Evolutionary conservation across 2,113 vertebrate species (phyloP), one percentile per base, ranked within the genome.

Genomic region (Hydrochoerus hydrochaeris): DNA sequence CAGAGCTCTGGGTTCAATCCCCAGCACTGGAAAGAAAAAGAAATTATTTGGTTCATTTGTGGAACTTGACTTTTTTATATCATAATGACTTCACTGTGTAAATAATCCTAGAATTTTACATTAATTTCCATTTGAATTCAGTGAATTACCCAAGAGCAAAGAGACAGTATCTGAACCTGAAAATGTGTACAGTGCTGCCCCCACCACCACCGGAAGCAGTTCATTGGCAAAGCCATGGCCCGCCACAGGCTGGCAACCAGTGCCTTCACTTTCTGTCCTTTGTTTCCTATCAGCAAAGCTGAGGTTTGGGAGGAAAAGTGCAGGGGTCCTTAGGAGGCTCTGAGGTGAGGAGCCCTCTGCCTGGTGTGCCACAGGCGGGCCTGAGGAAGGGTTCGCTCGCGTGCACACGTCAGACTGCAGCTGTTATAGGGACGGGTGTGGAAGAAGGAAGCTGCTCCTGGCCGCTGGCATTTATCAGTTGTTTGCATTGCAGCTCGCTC

Each of bases 401-500:
- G 11, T 0, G 4, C 62, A 2, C 5, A 3, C 49, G 13, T 32
- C 38, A 35, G 22, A 32, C 22, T 38, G 7, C 38, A 17, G 0
- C 44, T 35, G 20, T 30, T 12, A 1, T 85, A 3, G 14, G 46
- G 24, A 12, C 30, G 28, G 85, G 62, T 24, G 32, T 65, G 92
- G 67, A 35, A 3, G 49, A 38, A 94, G 91, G 41, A 90, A 60
- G 73, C 38, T 7, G 26, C 81, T 81, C 28, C 90, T 30, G 60
- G 87, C 30, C 58, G 2, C 84, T 95, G 71, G 46, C 62, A 3
- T 80, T 94, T 4, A 62, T 62, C n/a, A 58, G 67, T 54, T 89
- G n/a, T 94, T 75, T 97, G 10, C 90, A 17, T 97, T 98, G 44
- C 97, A 99, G 99, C 99, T 99, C 17, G 99, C 99, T 63, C 98